phyloP scores from a whole-genome alignment of 2,888 invertebrate species.

The Serrognathus titanus region DNA sequence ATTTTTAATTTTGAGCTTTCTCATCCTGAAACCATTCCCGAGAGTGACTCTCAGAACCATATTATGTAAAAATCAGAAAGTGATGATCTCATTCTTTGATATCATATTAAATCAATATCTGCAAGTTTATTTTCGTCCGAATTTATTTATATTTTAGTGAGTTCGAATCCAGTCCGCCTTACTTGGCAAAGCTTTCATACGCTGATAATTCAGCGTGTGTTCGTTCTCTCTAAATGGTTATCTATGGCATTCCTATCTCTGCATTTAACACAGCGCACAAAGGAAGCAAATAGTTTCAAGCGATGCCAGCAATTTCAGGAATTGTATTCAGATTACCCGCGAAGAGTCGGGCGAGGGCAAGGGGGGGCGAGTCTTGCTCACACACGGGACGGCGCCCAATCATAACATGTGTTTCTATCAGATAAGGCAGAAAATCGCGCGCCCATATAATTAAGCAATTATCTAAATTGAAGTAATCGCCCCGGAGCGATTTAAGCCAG shows the following conservation, averaged over 20 bases:
- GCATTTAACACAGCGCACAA: constrained; percentile 6
- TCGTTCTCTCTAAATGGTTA: constrained; percentile 14
- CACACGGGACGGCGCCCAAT: too few relatives aligned
- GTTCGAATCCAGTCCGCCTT: background rate
- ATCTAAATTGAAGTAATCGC: constrained; percentile 13
- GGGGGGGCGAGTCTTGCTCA: too few relatives aligned
- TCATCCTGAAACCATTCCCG: too few relatives aligned
- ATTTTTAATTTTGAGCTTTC: too few relatives aligned
- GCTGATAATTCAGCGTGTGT: constrained; percentile 7
- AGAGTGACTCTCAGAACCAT: too few relatives aligned
- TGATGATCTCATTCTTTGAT: too few relatives aligned
- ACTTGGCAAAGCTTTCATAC: constrained; percentile 3
- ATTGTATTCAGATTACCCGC: constrained; percentile 7
- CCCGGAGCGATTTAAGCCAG: constrained; percentile 3
- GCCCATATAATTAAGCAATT: constrained; percentile 11
- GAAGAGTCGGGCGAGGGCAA: too few relatives aligned
- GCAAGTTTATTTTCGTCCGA: background rate
- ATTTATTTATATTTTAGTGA: background rate
- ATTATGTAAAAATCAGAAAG: too few relatives aligned
- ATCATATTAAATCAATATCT: too few relatives aligned
- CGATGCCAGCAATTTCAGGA: constrained; percentile 4
- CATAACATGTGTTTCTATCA: background rate
- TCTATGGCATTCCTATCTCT: constrained; percentile 10
- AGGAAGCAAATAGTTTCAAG: constrained; percentile 3
- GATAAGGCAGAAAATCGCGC: background rate